These are phyloP conservation scores for Diadophis punctatus DNA, from an alignment of 2,113 vertebrate species.

Conservation along the genomic window DNA sequence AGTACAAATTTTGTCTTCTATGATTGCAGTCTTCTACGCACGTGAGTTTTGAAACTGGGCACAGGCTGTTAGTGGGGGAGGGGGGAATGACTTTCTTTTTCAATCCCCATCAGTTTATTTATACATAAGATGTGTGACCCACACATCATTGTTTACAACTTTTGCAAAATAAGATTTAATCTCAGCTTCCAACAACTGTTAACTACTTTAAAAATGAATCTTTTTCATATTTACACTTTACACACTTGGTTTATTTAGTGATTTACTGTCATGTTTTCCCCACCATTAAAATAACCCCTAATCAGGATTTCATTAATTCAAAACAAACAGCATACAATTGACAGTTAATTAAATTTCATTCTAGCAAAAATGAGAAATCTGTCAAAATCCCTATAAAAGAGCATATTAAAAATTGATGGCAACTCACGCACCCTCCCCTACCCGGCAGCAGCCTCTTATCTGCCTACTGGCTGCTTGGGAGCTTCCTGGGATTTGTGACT, in stretches of 20 bases:
- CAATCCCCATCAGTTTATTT: not conserved
- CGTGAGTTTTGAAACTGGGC: conserved; percentile 7
- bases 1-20: conserved; percentile 22
- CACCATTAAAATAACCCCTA: not conserved
- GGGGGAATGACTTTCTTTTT: no score
- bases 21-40: conserved; percentile 23
- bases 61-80: not conserved
- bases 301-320: not conserved
- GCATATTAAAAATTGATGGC: not conserved
- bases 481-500: not conserved
- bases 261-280: not conserved
- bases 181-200: not conserved
- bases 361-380: not conserved
- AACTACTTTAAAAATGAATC: not conserved
- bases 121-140: not conserved
- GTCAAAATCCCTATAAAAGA: not conserved
- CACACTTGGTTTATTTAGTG: not conserved
- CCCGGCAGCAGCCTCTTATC: not conserved
- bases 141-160: not conserved
- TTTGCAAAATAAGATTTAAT: not conserved
- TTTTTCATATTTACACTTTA: not conserved
- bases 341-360: not conserved
- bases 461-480: not conserved
- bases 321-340: not conserved
- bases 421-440: not conserved